Evolutionary conservation across 1,140 invertebrate genomes (phyloP).

Genomic region (Orchesella cincta): DNA sequence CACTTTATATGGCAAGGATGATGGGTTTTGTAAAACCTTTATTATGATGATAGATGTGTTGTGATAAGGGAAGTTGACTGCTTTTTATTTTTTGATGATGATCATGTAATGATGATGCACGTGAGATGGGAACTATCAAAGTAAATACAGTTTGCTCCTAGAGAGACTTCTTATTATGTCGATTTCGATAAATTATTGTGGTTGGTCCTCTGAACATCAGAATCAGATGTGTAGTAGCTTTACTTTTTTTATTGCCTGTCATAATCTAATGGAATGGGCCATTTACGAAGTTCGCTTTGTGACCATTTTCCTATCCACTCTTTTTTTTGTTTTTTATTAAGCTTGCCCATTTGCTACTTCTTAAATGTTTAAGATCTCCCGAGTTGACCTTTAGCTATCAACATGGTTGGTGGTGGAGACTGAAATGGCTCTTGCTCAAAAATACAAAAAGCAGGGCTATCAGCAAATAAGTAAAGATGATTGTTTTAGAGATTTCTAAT

Average conservation of each 20-base stretch:
- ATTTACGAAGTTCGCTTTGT: constrained; percentile 10
- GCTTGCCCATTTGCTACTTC: not conserved
- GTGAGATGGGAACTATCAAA: not conserved
- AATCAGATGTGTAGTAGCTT: not conserved
- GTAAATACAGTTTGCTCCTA: too few species aligned
- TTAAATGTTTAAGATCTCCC: too few species aligned
- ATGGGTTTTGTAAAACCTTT: constrained; percentile 12
- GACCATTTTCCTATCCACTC: not conserved
- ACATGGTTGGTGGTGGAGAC: too few species aligned
- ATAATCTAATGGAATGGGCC: not conserved
- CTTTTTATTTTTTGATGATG: not conserved
- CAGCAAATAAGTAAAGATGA: not conserved
- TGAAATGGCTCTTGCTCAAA: too few species aligned
- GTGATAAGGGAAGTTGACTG: not conserved
- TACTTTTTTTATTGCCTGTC: constrained; percentile 12
- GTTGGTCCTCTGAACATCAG: not conserved
- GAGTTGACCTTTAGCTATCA: too few species aligned
- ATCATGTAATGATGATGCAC: not conserved
- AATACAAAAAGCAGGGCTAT: too few species aligned
- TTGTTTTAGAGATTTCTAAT: not conserved
- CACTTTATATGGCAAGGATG: too few species aligned
- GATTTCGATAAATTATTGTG: constrained; percentile 5
- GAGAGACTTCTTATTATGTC: constrained; percentile 1
- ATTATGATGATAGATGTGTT: constrained; percentile 18
- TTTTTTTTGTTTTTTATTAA: not conserved